Conservation (phyloP, 2,113 vertebrate species). For the Daphoenositta chrysoptera region DNA sequence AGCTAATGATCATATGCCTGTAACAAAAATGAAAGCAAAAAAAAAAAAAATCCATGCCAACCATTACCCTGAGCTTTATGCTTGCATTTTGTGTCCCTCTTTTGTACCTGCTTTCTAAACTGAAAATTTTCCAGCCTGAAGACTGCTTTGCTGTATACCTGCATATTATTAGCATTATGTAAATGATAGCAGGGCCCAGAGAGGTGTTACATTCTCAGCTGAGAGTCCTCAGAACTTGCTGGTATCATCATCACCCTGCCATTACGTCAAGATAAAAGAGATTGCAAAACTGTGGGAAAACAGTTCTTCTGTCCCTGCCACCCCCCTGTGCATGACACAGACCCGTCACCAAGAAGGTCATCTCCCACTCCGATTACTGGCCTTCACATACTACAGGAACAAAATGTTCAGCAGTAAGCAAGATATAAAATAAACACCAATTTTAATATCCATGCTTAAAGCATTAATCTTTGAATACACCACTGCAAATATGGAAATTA, state of each 20-base stretch:
- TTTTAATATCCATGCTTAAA: neutral
- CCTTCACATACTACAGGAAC: neutral
- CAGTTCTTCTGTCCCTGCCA: neutral
- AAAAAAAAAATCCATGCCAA: neutral
- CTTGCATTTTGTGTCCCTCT: neutral
- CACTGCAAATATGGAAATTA: neutral
- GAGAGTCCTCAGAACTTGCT: neutral
- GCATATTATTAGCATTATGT: neutral
- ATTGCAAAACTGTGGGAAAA: neutral
- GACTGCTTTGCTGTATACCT: neutral
- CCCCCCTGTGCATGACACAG: neutral
- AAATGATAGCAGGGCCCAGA: neutral
- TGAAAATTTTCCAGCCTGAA: neutral
- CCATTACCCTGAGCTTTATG: neutral
- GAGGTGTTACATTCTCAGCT: neutral
- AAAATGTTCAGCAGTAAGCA: neutral
- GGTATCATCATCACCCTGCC: neutral
- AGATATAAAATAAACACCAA: neutral
- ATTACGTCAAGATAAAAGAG: neutral
- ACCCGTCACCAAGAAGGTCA: neutral
- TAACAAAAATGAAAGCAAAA: neutral
- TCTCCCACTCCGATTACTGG: neutral
- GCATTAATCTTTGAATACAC: neutral
- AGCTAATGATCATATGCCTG: neutral
- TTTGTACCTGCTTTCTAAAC: neutral